Evolutionary conservation across 2,113 vertebrate genomes (phyloP).

Genomic region (Corvus cornix): DNA sequence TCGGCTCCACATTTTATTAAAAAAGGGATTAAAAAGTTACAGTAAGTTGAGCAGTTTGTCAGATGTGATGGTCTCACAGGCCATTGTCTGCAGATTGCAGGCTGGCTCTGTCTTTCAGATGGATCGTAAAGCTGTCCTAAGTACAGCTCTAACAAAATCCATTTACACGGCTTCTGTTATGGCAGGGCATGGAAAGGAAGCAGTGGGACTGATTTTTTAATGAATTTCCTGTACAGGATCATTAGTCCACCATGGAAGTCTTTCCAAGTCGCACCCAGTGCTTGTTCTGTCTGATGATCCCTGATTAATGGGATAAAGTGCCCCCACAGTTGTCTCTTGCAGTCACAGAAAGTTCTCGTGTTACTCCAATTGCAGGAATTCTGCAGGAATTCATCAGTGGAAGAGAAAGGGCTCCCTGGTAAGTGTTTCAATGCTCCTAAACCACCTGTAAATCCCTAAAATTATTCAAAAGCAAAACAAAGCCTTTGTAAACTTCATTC

Average conservation of each 20-base stretch:
- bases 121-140: background rate
- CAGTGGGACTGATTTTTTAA: background rate
- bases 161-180: background rate
- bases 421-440: background rate
- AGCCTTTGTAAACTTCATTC: background rate
- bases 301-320: background rate
- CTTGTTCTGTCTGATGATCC: background rate
- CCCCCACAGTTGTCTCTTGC: background rate
- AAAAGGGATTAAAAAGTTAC: background rate
- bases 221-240: background rate
- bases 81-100: slow-evolving; percentile 30
- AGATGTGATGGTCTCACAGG: background rate
- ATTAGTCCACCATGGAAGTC: background rate
- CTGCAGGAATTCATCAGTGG: background rate
- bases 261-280: background rate
- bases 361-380: background rate
- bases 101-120: background rate
- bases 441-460: background rate
- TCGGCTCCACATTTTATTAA: background rate
- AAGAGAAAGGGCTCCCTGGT: background rate
- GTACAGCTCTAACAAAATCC: background rate
- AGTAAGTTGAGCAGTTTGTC: slow-evolving; percentile 15
- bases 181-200: background rate
- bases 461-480: background rate
- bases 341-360: background rate